Percentiles rank a stretch among this genome's conserved stretches.
phyloP scores from a whole-genome alignment of 2,797 vertebrate species.

The Epinephelus awoara region DNA sequence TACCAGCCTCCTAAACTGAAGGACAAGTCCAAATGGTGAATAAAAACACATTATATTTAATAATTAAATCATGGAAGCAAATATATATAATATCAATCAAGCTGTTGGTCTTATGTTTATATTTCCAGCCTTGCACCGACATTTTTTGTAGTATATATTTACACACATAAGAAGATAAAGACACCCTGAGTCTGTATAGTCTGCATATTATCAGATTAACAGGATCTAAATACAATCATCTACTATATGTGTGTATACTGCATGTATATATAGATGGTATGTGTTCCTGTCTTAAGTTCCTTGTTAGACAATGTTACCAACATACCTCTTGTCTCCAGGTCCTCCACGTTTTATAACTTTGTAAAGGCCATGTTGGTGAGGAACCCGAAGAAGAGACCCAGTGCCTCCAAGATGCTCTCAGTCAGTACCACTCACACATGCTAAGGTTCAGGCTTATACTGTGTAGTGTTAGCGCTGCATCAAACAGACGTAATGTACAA shows the following conservation, averaged over 20 bases:
- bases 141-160: too few relatives aligned
- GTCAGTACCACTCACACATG: slow-evolving; percentile 73
- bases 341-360: slow-evolving; percentile 91
- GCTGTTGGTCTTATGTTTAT: too few relatives aligned
- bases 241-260: background rate
- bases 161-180: too few relatives aligned
- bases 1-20: slow-evolving; percentile 94
- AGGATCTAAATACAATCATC: too few relatives aligned
- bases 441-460: background rate
- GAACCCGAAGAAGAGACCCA: slow-evolving; percentile 92
- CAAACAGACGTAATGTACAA: background rate
- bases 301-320: background rate
- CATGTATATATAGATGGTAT: background rate
- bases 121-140: too few relatives aligned
- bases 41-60: slow-evolving; percentile 5
- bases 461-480: background rate
- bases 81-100: too few relatives aligned
- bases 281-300: background rate
- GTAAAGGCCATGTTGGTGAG: slow-evolving; percentile 91
- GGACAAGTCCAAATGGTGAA: slow-evolving; percentile 92
- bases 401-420: slow-evolving; percentile 90
- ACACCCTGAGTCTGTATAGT: too few relatives aligned
- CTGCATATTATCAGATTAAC: background rate
- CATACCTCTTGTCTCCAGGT: slow-evolving; percentile 76
- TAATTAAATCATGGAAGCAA: background rate